Evolutionary conservation across 1,140 invertebrate species (phyloP), one percentile per base, ranked within the genome.

Genomic region (Tetraneura akinire): DNA sequence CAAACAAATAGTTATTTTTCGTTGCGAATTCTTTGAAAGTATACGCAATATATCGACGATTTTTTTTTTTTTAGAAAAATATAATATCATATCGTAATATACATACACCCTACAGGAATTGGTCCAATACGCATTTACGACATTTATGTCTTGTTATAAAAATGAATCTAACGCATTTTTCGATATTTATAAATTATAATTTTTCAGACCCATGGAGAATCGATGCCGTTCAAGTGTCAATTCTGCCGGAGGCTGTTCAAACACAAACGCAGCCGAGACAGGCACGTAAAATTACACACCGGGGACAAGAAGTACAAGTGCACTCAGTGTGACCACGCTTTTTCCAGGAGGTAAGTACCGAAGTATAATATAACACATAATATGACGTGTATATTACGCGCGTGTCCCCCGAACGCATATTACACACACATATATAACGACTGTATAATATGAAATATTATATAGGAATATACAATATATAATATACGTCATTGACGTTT

Each of bases 251-350:
- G 95, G 82, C 87, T 95, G 82, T 98, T 98, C 89, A 96, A 97
- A 86, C 96, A 98, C 88, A 97, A 98, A 86, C 89, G 96, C 18
- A 96, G 94, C 81, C 89, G 95, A 71, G 96, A 98, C 86, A 90
- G 96, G 23, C 96, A 98, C 86, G 92, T 96, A 82, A 98, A 98
- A 86, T 88, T 98, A 71, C 96, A 98, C 87, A 97, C 95, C 3
- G 95, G 96, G 4, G 95, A 97, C 86, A 91, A 94, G 85, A 95
- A 96, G 87, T 97, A 97, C 87, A 92, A 93, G 84, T 98, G 96
- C 86, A 88, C 90, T 3, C 92, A 95, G 84, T 98, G 96, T 86
- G 93, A 95, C 84, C 92, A 94, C 18, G 94, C 95, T 70, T 98
- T 97, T 87, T 95, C 94, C 29, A 91, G 96, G 87, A 96, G 93